Evolutionary conservation across 2,888 invertebrate genomes (phyloP).

Genomic region (Aethes cnicana): DNA sequence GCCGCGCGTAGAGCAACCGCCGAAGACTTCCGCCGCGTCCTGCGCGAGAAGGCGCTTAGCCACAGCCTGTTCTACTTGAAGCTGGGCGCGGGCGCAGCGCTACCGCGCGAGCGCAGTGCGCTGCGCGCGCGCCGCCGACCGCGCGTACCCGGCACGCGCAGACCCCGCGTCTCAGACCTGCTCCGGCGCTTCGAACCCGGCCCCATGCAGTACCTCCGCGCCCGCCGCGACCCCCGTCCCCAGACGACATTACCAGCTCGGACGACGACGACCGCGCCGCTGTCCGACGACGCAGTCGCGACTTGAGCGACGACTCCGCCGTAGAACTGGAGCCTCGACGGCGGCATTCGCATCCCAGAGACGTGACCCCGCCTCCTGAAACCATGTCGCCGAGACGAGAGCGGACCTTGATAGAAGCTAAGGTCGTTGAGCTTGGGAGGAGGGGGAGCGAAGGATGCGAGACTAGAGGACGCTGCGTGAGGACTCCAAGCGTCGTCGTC

Average conservation of each 20-base stretch:
- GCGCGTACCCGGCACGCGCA: slow-evolving; percentile 68
- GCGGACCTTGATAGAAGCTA: slow-evolving; percentile 74
- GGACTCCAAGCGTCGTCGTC: slow-evolving; percentile 93
- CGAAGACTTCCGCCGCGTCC: slow-evolving; percentile 76
- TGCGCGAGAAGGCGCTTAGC: slow-evolving; percentile 75
- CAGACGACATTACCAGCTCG: slow-evolving; percentile 74
- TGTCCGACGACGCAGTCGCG: slow-evolving; percentile 71
- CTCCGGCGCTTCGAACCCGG: slow-evolving; percentile 70
- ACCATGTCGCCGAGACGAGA: slow-evolving; percentile 69
- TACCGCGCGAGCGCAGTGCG: too few relatives aligned
- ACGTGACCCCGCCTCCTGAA: slow-evolving; percentile 67
- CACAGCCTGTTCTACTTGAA: slow-evolving; percentile 78
- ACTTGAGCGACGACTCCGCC: slow-evolving; percentile 80
- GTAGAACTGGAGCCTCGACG: slow-evolving; percentile 79
- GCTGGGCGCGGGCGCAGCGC: slow-evolving; percentile 56
- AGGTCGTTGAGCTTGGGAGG: slow-evolving; percentile 82
- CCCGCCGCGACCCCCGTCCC: slow-evolving; percentile 67
- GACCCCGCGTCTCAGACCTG: slow-evolving; percentile 71
- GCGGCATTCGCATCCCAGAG: slow-evolving; percentile 66
- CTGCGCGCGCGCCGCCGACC: slow-evolving; percentile 66
- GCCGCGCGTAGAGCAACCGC: slow-evolving; percentile 71
- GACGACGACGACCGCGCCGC: slow-evolving; percentile 77
- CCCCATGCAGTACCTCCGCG: slow-evolving; percentile 77
- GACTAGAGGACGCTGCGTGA: slow-evolving; percentile 83
- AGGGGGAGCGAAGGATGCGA: slow-evolving; percentile 75